phyloP scores from a whole-genome alignment of 2,888 invertebrate species.

The Apodemia zela region DNA sequence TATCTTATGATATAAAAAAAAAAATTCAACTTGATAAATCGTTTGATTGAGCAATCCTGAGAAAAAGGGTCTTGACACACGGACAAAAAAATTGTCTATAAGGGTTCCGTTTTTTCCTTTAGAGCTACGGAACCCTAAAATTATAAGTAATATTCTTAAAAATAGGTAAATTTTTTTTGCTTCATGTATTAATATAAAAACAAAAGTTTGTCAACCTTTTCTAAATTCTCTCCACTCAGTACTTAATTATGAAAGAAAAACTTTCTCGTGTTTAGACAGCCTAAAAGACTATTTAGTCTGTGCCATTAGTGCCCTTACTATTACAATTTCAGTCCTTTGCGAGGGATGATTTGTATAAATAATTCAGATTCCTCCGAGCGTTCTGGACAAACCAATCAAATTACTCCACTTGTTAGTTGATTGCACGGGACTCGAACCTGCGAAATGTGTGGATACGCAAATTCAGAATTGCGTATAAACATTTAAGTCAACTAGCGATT shows the following conservation, averaged over 20 bases:
- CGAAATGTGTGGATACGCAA: conserved; percentile 19
- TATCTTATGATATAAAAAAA: too few species aligned
- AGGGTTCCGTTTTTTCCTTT: too few species aligned
- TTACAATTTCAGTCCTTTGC: conserved; percentile 10
- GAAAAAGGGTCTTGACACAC: too few species aligned
- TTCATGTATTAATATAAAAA: too few species aligned
- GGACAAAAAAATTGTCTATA: too few species aligned
- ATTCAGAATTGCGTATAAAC: background rate
- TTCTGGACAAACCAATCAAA: conserved; percentile 51
- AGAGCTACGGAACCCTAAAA: too few species aligned
- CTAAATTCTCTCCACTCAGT: background rate
- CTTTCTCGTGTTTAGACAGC: background rate
- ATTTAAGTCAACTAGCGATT: too few species aligned
- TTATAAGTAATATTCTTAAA: too few species aligned
- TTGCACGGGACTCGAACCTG: conserved; percentile 26
- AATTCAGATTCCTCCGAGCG: conserved; percentile 48
- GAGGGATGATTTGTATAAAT: conserved; percentile 53
- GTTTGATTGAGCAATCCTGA: too few species aligned
- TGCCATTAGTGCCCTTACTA: background rate
- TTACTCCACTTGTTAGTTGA: conserved; percentile 60
- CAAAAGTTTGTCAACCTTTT: background rate
- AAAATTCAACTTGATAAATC: too few species aligned
- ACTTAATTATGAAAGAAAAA: background rate
- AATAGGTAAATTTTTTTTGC: too few species aligned
- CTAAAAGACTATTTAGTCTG: background rate